phyloP scores from a whole-genome alignment of 2,113 vertebrate species.

The Pontoporia blainvillei region DNA sequence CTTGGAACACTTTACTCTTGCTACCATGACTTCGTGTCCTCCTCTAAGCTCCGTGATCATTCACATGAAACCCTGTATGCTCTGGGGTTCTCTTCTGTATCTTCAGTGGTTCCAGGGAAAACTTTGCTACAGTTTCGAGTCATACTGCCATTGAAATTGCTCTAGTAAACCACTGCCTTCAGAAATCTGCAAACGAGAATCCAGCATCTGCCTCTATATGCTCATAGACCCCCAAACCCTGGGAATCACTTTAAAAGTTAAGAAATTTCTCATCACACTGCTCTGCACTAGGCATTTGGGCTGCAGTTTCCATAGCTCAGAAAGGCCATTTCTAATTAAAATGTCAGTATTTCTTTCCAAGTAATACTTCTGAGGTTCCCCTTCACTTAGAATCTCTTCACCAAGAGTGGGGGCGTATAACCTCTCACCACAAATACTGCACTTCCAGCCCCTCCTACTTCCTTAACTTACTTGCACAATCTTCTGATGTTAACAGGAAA shows the following conservation, averaged over 20 bases:
- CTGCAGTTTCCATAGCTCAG: not conserved
- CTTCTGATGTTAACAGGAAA: not conserved
- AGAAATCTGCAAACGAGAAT: not conserved
- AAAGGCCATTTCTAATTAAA: not conserved
- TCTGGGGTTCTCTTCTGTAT: not conserved
- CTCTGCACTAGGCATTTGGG: not conserved
- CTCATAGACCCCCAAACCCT: not conserved
- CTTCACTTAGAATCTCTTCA: not conserved
- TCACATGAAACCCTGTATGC: not conserved
- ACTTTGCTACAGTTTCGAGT: not conserved
- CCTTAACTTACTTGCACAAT: not conserved
- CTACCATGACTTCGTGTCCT: fast-evolving
- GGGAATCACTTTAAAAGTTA: not conserved
- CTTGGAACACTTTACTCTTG: not conserved
- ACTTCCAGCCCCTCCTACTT: not conserved
- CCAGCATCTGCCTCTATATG: not conserved
- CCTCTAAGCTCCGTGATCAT: not conserved
- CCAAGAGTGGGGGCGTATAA: not conserved
- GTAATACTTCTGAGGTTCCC: not conserved
- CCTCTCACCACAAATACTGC: not conserved
- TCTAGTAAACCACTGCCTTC: not conserved
- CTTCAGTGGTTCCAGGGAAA: not conserved
- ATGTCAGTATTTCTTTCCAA: not conserved
- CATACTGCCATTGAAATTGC: not conserved
- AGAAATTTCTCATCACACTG: not conserved